Percentiles rank a stretch among this genome's conserved stretches.
Conservation (phyloP, 2,888 invertebrate species). For the Drosophila anceps region DNA sequence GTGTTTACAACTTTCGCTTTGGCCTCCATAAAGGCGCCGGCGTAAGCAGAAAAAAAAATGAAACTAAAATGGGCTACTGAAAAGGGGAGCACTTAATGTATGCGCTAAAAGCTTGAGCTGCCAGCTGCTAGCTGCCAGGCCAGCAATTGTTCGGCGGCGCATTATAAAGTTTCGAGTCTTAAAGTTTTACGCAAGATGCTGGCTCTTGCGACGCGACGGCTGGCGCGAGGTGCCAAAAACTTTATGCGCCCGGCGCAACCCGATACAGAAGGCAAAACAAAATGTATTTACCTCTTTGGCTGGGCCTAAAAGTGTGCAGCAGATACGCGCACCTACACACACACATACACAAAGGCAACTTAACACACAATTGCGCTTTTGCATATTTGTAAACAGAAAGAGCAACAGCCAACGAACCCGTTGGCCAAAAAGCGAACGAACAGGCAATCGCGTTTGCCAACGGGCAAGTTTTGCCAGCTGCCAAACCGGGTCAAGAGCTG, state of each 20-base stretch:
- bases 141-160: constrained; percentile 65
- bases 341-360: constrained; percentile 56
- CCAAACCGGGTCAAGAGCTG: constrained; percentile 76
- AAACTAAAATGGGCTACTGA: constrained; percentile 16
- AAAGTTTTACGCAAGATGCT: constrained; percentile 57
- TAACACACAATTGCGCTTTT: constrained; percentile 81
- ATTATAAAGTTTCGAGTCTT: constrained; percentile 76
- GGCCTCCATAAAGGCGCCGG: constrained; percentile 30
- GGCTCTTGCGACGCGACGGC: constrained; percentile 30
- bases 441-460: constrained; percentile 13
- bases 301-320: constrained; percentile 63
- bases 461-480: constrained; percentile 24
- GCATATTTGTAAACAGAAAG: constrained; percentile 70
- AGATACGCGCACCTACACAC: constrained; percentile 29
- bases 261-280: constrained; percentile 35
- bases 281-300: constrained; percentile 64
- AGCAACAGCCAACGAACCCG: constrained; percentile 19
- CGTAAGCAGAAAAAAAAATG: constrained; percentile 3
- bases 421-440: constrained; percentile 32
- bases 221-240: constrained; percentile 52
- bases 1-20: constrained; percentile 49
- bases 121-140: constrained; percentile 50
- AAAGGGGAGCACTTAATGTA: constrained; percentile 55
- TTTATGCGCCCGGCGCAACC: constrained; percentile 28
- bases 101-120: constrained; percentile 69